Evolutionary conservation across 2,797 vertebrate genomes (phyloP).

Genomic region (Acrossocheilus wenchowensis): DNA sequence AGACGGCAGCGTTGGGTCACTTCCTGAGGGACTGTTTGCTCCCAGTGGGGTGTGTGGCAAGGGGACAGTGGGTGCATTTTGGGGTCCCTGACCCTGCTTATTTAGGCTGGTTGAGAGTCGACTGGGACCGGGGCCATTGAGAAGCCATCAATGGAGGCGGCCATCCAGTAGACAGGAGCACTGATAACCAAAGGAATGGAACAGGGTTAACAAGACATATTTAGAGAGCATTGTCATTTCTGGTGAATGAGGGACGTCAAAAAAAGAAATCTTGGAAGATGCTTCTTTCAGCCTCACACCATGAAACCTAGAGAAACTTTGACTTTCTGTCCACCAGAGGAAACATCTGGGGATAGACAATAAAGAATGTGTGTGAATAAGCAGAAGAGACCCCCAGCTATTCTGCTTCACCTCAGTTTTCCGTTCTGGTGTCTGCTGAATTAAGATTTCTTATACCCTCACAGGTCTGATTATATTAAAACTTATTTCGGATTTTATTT

Average conservation of each 20-base stretch:
- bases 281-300: slow-evolving; percentile 57
- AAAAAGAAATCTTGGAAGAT: slow-evolving; percentile 64
- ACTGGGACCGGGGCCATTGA: slow-evolving; percentile 70
- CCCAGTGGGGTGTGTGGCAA: slow-evolving; percentile 55
- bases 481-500: neutral
- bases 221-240: slow-evolving; percentile 75
- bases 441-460: slow-evolving; percentile 13
- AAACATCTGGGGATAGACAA: slow-evolving; percentile 65
- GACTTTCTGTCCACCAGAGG: slow-evolving; percentile 65
- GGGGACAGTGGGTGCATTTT: slow-evolving; percentile 67
- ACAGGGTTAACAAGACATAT: slow-evolving; percentile 74
- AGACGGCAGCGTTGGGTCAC: slow-evolving; percentile 51
- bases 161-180: slow-evolving; percentile 76
- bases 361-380: slow-evolving; percentile 48
- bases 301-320: slow-evolving; percentile 67
- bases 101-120: slow-evolving; percentile 68
- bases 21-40: slow-evolving; percentile 65
- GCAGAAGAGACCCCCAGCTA: neutral
- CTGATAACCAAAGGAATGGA: slow-evolving; percentile 68
- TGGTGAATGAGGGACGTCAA: slow-evolving; percentile 59
- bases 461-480: neutral
- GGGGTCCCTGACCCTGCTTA: slow-evolving; percentile 74
- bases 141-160: slow-evolving; percentile 77
- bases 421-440: slow-evolving; percentile 9
- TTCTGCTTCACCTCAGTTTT: slow-evolving; percentile 34